Conservation (phyloP, 2,797 vertebrate genomes). For the Phylloscopus collybita region DNA sequence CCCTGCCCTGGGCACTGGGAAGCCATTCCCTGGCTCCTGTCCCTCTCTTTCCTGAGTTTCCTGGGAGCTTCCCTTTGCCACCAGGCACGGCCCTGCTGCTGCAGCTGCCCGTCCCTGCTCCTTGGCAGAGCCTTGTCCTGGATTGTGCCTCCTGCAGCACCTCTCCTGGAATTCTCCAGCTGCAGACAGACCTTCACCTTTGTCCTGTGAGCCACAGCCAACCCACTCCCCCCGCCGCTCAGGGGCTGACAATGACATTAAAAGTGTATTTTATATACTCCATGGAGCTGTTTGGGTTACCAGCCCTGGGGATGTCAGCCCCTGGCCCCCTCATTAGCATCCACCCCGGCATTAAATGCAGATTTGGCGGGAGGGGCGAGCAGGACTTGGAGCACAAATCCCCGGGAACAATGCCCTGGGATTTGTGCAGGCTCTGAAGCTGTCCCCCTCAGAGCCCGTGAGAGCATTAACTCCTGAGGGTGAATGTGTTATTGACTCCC, state of each 20-base stretch:
- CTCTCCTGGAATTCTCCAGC: background rate
- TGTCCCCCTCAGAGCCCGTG: no score
- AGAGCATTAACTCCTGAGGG: constrained; percentile 32
- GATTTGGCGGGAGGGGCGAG: constrained; percentile 6
- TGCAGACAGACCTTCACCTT: background rate
- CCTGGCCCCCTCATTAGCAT: background rate
- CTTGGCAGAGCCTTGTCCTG: background rate
- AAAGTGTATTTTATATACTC: background rate
- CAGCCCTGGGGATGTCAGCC: background rate
- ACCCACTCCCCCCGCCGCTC: background rate
- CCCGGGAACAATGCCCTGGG: background rate
- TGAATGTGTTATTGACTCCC: constrained; percentile 63
- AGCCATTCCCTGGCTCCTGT: background rate
- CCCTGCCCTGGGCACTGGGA: accelerated
- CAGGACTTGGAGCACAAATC: constrained; percentile 4
- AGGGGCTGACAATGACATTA: background rate
- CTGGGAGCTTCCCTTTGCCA: background rate
- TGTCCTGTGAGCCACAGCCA: background rate
- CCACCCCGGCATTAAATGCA: background rate
- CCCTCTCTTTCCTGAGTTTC: no score
- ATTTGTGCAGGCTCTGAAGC: constrained; percentile 32
- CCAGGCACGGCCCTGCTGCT: background rate
- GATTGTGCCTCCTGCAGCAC: background rate
- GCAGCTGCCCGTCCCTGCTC: background rate
- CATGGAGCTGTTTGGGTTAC: background rate